Evolutionary conservation across 1,140 invertebrate genomes (phyloP), one percentile per base, ranked within the genome.

Genomic region (Drosophila parvula): DNA sequence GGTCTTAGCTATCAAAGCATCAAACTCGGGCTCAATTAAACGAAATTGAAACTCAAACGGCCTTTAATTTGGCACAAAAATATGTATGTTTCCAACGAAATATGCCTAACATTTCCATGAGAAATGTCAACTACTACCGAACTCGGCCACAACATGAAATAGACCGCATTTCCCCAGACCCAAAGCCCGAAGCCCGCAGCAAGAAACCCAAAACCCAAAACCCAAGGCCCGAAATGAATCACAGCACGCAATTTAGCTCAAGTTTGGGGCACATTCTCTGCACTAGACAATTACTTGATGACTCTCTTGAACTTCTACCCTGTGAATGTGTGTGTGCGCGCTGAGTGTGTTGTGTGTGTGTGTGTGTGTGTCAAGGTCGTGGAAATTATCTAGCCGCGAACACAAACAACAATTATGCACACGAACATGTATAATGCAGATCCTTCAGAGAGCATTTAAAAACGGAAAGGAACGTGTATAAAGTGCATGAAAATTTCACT

Each of bases 271-370:
- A 27, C 65, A 71, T 59, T 71, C 65, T 70, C 48, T 50, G 67
- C 69, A 71, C 65, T 73, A 71, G 68, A 71, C 68, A 70, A 58
- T 70, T 48, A 55, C 68, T 70, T 73, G 69, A 73, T 71, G 69
- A 59, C 69, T 73, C 69, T 59, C 67, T 71, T 71, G 68, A 71
- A 71, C 51, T 71, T 70, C 69, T n/a, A 32, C 14, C 27, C 34
- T 57, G 14, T 8, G 22, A 7, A 27, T 11, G 30, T 51, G 45
- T 14, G 22, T 56, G 43, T 36, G 73, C 34, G 12, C 5, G 10
- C 50, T 5, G 50, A 18, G 50, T 36, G 51, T 32, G 18, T 38
- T 53, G 27, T 27, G 27, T 50, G 30, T 27, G 41, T 41, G 30
- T 68, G 63, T 59, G n/a, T 53, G 65, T 41, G 40, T 73, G 73